Evolutionary conservation across 2,797 vertebrate species (phyloP).

Genomic region (Bufotes viridis): DNA sequence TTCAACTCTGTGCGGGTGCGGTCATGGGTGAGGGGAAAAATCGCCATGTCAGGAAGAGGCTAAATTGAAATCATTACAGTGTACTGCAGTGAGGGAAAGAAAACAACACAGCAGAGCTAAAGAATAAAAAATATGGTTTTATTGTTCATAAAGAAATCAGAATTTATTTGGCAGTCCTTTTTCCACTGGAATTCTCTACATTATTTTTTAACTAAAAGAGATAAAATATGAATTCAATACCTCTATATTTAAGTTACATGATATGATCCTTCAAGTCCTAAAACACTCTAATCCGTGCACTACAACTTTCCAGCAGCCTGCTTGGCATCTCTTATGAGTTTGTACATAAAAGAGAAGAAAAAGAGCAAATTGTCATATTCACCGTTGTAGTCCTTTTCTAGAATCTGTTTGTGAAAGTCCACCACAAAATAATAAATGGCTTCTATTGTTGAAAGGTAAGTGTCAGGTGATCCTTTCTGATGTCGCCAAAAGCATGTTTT

Average conservation of each 20-base stretch:
- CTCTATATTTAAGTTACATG: background rate
- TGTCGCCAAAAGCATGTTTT: slow-evolving; percentile 97
- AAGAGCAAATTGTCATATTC: slow-evolving; percentile 96
- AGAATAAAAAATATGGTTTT: slow-evolving; percentile 20
- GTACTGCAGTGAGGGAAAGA: too few species aligned
- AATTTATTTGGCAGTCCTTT: background rate
- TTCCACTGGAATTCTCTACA: slow-evolving; percentile 10
- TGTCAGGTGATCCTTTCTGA: slow-evolving; percentile 94
- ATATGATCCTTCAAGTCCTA: background rate
- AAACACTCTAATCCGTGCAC: slow-evolving; percentile 4
- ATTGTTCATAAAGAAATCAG: slow-evolving; percentile 33
- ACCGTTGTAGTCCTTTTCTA: slow-evolving; percentile 83
- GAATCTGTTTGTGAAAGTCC: slow-evolving; percentile 86
- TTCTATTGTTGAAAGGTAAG: slow-evolving; percentile 95
- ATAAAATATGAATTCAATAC: background rate
- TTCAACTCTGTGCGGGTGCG: too few species aligned
- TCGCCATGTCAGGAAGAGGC: too few species aligned
- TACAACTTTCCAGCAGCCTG: slow-evolving; percentile 77
- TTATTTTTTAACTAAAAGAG: background rate
- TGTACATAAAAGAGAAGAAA: slow-evolving; percentile 94
- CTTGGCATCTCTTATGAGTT: slow-evolving; percentile 88
- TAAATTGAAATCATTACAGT: too few species aligned
- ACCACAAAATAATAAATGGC: slow-evolving; percentile 96
- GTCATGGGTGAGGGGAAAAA: too few species aligned
- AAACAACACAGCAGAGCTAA: background rate